Evolutionary conservation across 92 coral and sea anemone species (phyloP).

Genomic region (Epizoanthus illoricatus): DNA sequence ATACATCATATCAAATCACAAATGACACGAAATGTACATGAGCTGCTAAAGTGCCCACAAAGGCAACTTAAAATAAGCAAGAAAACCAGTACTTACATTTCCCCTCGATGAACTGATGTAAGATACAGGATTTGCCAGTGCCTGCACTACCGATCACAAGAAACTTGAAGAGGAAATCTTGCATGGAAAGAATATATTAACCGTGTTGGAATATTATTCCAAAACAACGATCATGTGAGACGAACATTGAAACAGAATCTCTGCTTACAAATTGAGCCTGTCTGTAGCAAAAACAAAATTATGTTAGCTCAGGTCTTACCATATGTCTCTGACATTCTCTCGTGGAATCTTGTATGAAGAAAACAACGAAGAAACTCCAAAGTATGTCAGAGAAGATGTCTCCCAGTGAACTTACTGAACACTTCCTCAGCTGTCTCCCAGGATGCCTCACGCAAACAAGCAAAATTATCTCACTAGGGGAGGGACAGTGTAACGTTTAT

Average conservation of each 20-base stretch:
- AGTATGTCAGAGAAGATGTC: conserved; percentile 24
- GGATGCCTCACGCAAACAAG: conserved; percentile 39
- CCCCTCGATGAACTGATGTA: conserved; percentile 98
- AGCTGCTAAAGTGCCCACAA: not conserved
- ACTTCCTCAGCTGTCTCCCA: conserved; percentile 36
- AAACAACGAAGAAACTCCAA: conserved; percentile 7
- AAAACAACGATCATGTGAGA: conserved; percentile 16
- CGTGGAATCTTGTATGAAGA: conserved; percentile 8
- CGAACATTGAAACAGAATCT: not conserved
- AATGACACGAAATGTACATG: too few relatives aligned
- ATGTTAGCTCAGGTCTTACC: conserved; percentile 52
- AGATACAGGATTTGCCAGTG: conserved; percentile 96
- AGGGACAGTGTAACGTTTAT: not conserved
- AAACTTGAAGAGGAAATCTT: conserved; percentile 99
- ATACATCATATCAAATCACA: not conserved
- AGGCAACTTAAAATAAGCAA: not conserved
- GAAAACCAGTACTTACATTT: conserved; percentile 77
- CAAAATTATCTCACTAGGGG: conserved; percentile 1
- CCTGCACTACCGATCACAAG: conserved; percentile 99
- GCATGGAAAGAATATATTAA: conserved; percentile 37
- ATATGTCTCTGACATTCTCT: conserved; percentile 93
- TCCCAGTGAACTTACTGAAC: conserved; percentile 14
- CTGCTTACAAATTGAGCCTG: not conserved
- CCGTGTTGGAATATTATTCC: not conserved
- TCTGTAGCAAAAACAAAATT: not conserved